phyloP scores from a whole-genome alignment of 2,113 vertebrate species.

The Melanerpes aurifrons region DNA sequence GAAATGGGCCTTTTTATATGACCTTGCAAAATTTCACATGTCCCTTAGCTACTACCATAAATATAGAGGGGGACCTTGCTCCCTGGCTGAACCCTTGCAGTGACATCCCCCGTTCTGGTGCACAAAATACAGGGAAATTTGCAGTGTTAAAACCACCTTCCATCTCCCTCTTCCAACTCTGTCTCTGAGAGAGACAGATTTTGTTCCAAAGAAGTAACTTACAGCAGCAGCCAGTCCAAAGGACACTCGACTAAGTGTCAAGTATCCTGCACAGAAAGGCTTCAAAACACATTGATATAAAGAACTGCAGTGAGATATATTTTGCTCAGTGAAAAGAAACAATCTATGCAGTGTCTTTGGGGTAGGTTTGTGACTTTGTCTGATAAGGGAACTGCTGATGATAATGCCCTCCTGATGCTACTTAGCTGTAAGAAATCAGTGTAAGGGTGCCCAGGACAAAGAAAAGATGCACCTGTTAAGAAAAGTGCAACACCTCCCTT shows the following conservation, averaged over 20 bases:
- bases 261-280: background rate
- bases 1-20: background rate
- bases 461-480: background rate
- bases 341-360: background rate
- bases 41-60: background rate
- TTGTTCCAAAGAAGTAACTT: constrained; percentile 1
- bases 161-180: background rate
- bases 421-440: background rate
- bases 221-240: constrained; percentile 18
- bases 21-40: background rate
- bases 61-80: background rate
- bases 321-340: background rate
- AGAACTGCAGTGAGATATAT: background rate
- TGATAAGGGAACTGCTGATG: background rate
- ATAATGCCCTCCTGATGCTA: background rate
- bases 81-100: background rate
- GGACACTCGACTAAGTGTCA: constrained; percentile 32
- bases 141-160: background rate
- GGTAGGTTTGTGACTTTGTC: background rate
- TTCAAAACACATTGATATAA: background rate
- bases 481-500: background rate
- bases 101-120: background rate
- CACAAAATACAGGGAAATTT: background rate
- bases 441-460: background rate
- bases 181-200: background rate